A percentile compares a stretch with the other conserved stretches of the same genome.
These are phyloP conservation scores for Neuroscelio doddi DNA, from an alignment of 2,888 invertebrate species.

Conservation along the genomic window DNA sequence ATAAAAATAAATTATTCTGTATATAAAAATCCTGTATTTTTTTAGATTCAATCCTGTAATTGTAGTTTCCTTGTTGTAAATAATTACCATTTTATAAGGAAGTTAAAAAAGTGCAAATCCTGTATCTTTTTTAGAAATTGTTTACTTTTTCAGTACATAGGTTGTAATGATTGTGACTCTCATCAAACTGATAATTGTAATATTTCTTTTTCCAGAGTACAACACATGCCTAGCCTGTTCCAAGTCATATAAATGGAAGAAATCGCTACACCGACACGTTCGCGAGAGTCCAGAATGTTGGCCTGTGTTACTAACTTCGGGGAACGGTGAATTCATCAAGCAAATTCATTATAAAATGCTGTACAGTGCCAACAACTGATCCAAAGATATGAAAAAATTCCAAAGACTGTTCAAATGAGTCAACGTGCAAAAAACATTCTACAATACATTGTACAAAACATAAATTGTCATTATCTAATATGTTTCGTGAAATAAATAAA, in stretches of 20 bases:
- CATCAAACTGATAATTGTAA: not conserved
- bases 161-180: too few species aligned
- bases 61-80: too few species aligned
- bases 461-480: conserved; percentile 18
- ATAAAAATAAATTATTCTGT: too few species aligned
- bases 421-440: not conserved
- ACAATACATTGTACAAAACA: not conserved
- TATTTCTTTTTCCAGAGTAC: conserved; percentile 60
- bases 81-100: too few species aligned
- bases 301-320: conserved; percentile 65
- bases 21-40: not conserved
- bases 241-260: conserved; percentile 70
- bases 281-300: conserved; percentile 68
- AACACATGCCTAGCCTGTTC: conserved; percentile 66
- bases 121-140: too few species aligned
- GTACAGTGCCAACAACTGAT: conserved; percentile 56
- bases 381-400: conserved; percentile 14
- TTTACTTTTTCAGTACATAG: too few species aligned
- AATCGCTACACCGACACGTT: conserved; percentile 68
- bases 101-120: too few species aligned
- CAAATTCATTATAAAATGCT: conserved; percentile 67
- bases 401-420: conserved; percentile 3
- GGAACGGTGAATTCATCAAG: conserved; percentile 64
- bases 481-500: conserved; percentile 28
- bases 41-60: too few species aligned